Evolutionary conservation across 2,888 invertebrate genomes (phyloP).

Genomic region (Drosophila seclusa): DNA sequence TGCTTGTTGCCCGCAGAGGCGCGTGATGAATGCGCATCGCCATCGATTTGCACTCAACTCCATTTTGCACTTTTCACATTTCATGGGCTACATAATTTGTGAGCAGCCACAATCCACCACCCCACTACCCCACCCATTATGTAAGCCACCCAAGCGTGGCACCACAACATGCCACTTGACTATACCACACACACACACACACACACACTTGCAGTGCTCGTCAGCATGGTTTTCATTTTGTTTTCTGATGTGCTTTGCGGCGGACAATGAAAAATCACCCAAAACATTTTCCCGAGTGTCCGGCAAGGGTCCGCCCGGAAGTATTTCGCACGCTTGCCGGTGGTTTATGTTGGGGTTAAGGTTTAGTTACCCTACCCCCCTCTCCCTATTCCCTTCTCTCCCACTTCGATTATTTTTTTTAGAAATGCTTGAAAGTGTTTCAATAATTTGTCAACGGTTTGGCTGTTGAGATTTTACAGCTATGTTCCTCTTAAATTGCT

Average conservation of each 20-base stretch:
- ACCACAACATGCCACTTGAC: slow-evolving; percentile 20
- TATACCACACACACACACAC: slow-evolving; percentile 6
- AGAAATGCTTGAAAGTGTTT: slow-evolving; percentile 11
- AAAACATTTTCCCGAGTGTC: slow-evolving; percentile 48
- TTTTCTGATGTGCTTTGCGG: slow-evolving; percentile 71
- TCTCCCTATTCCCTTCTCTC: neutral
- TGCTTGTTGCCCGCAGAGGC: slow-evolving; percentile 46
- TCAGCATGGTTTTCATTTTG: slow-evolving; percentile 75
- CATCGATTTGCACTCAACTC: slow-evolving; percentile 80
- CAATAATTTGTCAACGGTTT: slow-evolving; percentile 19
- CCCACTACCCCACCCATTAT: neutral
- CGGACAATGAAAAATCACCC: slow-evolving; percentile 80
- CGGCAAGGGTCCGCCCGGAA: slow-evolving; percentile 46
- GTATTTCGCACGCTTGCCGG: slow-evolving; percentile 68
- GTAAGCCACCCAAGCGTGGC: slow-evolving; percentile 1
- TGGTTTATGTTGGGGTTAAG: slow-evolving; percentile 21
- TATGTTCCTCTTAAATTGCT: neutral
- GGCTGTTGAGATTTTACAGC: neutral
- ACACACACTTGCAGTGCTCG: slow-evolving; percentile 14
- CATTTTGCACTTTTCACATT: slow-evolving; percentile 77
- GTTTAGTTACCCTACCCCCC: neutral
- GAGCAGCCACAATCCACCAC: slow-evolving; percentile 29
- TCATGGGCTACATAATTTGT: slow-evolving; percentile 71
- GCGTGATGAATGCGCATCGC: slow-evolving; percentile 73
- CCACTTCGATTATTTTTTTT: neutral